Base-by-base conservation (phyloP, 1,140 invertebrate species). In the Ips typographus region DNA sequence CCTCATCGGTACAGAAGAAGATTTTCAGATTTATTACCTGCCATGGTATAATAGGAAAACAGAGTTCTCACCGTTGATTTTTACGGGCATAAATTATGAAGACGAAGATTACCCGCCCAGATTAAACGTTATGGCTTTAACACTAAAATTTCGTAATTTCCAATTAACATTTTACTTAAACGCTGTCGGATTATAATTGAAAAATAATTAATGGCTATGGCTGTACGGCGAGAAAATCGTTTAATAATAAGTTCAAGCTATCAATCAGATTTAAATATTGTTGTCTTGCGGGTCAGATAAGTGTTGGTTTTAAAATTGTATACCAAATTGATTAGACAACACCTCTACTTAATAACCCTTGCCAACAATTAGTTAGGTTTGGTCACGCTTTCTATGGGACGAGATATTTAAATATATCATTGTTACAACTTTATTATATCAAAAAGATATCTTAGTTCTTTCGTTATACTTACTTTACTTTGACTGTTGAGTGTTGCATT, bases 161-260 rank as follows among this genome's bases (percentile, higher is more conserved):
- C 53, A 65, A 65, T 65, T 65, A 65, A 65, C 63, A 47, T 65
- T 65, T 65, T 65, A 65, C 63, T 65, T 57, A 65, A 57, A 65
- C 52, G 63, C 63, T 65, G 63, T 65, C 63, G 43, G 63, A 43
- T 56, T 65, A 55, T 65, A 65, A 65, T 65, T 65, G 63, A 65
- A 65, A 65, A 57, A 65, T 65, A 65, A 65, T 65, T 65, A 65
- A 65, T 65, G 52, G 63, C 63, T 40, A 41, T 38, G 39, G 53
- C 40, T 65, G n/a, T 36, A 62, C 40, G 37, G 52, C 22, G 43
- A 56, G 51, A 57, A 56, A 57, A 65, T 55, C 52, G 41, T 55
- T 65, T 57, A 43, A 65, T 65, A 65, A 65, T 53, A 44, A 56
- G 38, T 55, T 55, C 40, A 8, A 64, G 61, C 61, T 53, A 64